Base-by-base conservation (phyloP, 2,797 vertebrate species). In the Halcyon badia region DNA sequence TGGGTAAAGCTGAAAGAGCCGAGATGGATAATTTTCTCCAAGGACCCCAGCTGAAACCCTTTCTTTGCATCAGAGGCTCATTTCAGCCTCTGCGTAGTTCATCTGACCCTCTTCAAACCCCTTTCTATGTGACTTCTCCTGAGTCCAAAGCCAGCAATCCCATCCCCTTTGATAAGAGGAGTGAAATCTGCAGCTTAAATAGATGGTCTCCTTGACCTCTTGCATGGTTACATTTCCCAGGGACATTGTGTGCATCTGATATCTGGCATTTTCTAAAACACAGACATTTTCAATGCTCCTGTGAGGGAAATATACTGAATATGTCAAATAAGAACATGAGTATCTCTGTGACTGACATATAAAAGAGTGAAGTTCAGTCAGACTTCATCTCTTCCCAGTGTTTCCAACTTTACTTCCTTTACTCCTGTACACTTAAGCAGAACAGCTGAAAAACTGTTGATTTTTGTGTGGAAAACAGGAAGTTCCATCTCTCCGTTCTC, bases 231-330 rank as follows among this genome's bases (percentile, higher is more conserved):
- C 2, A 5, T 88, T 94, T 89, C n/a, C n/a, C 30, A 68, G 33
- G 39, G 30, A 87, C 44, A 35, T 7, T 39, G 44, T 64, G 26
- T 85, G 57, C 60, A 77, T 85, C 87, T 78, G 44, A 22, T 68
- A 92, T 81, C 33, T 64, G 75, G 26, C 18, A 80, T 94, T 92
- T 78, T 83, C 52, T 85, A 89, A 91, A 28, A 77, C 69, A 72
- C 62, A 69, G 42, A 52, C 20, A 48, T 65, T 89, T 92, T 83
- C 82, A 75, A 1, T 78, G 76, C n/a, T 86, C 28, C 52, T 58
- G 52, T 0, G 1, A 83, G 26, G 33, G 9, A 82, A 85, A 83
- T 77, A 90, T 4, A 83, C 8, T n/a, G n/a, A 69, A 35, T 58
- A 85, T 31, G 48, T 90, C 60, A 69, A 90, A 93, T 11, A 49